Conservation (phyloP, 2,113 vertebrate species). For the Sapajus apella region DNA sequence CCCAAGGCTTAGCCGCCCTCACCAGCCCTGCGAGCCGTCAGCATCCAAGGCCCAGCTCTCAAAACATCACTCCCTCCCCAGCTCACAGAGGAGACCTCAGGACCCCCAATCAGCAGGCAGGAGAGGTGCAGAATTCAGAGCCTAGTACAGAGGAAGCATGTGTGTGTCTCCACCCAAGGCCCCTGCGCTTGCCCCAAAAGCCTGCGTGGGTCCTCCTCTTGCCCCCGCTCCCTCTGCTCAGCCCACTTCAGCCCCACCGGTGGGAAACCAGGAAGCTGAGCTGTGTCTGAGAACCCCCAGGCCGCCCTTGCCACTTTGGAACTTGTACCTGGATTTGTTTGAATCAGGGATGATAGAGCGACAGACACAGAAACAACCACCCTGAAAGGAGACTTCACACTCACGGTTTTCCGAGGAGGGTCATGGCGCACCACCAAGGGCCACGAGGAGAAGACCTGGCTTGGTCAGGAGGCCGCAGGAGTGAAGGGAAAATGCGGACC, state of each 20-base stretch:
- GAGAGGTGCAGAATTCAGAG: background rate
- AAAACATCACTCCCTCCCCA: background rate
- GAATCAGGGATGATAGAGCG: background rate
- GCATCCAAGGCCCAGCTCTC: background rate
- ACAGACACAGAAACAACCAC: background rate
- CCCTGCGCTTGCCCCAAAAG: rapidly evolving
- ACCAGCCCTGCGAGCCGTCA: too few relatives aligned
- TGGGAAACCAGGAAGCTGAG: rapidly evolving
- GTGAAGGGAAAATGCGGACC: rapidly evolving
- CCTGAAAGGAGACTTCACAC: background rate
- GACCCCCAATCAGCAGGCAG: background rate
- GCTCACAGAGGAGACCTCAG: background rate
- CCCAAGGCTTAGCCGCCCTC: background rate
- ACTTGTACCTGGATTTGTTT: too few relatives aligned
- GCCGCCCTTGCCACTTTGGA: background rate
- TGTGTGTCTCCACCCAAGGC: rapidly evolving
- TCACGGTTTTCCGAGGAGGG: background rate
- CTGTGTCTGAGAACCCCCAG: background rate
- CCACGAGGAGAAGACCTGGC: rapidly evolving
- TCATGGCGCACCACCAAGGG: rapidly evolving
- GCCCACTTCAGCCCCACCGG: background rate
- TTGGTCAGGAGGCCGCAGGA: background rate
- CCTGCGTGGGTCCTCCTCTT: rapidly evolving
- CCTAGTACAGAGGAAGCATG: rapidly evolving
- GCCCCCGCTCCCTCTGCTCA: background rate